phyloP scores from a whole-genome alignment of 2,888 invertebrate species.

The Erebia epiphron region DNA sequence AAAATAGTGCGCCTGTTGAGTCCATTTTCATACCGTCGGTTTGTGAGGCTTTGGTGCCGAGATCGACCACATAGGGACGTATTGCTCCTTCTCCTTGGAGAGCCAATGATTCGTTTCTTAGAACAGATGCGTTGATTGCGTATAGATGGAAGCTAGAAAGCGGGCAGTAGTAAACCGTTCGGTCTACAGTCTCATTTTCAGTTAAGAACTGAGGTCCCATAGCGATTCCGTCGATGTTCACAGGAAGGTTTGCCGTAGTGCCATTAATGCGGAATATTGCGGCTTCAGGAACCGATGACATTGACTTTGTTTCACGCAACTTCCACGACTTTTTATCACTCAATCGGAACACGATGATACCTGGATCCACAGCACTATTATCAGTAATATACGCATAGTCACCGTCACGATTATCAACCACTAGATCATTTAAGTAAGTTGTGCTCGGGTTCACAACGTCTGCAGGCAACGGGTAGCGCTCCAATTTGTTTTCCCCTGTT shows the following conservation, averaged over 20 bases:
- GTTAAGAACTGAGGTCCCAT: conserved; percentile 83
- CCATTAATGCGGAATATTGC: conserved; percentile 84
- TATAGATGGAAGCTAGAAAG: conserved; percentile 87
- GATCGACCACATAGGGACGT: conserved; percentile 79
- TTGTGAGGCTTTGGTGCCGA: conserved; percentile 86
- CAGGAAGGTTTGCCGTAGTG: conserved; percentile 80
- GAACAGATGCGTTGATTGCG: conserved; percentile 83
- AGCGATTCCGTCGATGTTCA: conserved; percentile 88
- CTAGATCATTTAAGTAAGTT: conserved; percentile 88
- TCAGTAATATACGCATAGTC: conserved; percentile 89
- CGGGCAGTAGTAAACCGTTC: conserved; percentile 86
- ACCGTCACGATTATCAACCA: conserved; percentile 87
- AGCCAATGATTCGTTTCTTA: conserved; percentile 80
- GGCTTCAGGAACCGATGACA: conserved; percentile 84
- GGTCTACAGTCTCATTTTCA: conserved; percentile 62
- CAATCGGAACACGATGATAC: conserved; percentile 87
- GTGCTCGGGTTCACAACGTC: conserved; percentile 82
- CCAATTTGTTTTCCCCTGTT: conserved; percentile 78
- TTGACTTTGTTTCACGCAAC: conserved; percentile 84
- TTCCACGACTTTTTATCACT: conserved; percentile 87
- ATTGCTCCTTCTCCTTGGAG: conserved; percentile 59
- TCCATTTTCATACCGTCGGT: conserved; percentile 91
- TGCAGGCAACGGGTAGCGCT: conserved; percentile 84
- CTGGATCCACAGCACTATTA: conserved; percentile 86
- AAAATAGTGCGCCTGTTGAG: conserved; percentile 86